Percentiles rank a stretch among this genome's conserved stretches.
phyloP scores from a whole-genome alignment of 1,140 invertebrate genomes.

The Tachypleus tridentatus region DNA sequence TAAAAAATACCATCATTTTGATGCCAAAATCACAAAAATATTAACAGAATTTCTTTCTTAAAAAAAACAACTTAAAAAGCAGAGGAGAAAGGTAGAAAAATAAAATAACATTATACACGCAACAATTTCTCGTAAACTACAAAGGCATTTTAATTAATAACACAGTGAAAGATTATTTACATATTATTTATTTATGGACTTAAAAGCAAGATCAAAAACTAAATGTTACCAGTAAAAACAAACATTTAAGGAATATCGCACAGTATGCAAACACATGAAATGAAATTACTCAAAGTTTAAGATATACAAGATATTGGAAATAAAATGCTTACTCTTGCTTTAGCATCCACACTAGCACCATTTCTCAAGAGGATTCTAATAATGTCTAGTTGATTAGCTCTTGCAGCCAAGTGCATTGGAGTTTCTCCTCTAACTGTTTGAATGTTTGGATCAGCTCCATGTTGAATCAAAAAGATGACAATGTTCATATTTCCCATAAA shows the following conservation, averaged over 20 bases:
- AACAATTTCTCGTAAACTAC: background rate
- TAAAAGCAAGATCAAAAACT: too few relatives aligned
- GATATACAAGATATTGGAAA: background rate
- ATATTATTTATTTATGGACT: too few relatives aligned
- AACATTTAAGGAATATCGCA: too few relatives aligned
- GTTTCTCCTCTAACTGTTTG: constrained; percentile 96
- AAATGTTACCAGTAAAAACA: too few relatives aligned
- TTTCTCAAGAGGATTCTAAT: constrained; percentile 92
- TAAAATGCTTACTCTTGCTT: constrained; percentile 56
- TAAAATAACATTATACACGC: background rate
- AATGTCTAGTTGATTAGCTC: constrained; percentile 97
- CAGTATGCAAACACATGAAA: too few relatives aligned
- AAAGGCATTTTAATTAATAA: too few relatives aligned
- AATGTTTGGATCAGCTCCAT: constrained; percentile 89
- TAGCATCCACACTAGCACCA: constrained; percentile 90
- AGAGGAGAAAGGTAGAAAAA: background rate
- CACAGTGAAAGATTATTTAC: too few relatives aligned
- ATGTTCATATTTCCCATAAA: constrained; percentile 99
- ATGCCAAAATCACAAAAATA: constrained; percentile 2
- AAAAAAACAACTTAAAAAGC: constrained; percentile 4
- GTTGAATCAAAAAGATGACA: constrained; percentile 90
- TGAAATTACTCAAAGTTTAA: background rate
- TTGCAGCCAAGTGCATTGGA: constrained; percentile 86
- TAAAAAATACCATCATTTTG: constrained; percentile 6
- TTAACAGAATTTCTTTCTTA: background rate